These are phyloP conservation scores for Megaceryle torquata DNA, from an alignment of 2,113 vertebrate genomes.

Conservation along the genomic window DNA sequence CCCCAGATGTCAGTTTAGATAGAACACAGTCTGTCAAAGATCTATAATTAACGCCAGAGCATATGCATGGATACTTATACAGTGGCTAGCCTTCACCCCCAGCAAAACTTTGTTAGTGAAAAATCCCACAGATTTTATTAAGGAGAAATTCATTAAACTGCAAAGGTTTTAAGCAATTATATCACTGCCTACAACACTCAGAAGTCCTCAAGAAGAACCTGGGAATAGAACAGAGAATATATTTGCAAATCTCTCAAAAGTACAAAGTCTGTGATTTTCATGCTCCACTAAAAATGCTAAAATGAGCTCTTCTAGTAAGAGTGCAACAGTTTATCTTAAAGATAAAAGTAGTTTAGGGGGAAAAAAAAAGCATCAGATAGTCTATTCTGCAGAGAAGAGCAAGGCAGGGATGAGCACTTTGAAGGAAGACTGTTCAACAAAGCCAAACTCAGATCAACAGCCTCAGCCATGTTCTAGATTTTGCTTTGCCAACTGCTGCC, in stretches of 20 bases:
- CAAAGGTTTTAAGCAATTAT: not conserved
- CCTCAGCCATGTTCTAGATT: not conserved
- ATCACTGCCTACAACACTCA: not conserved
- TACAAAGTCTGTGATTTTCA: not conserved
- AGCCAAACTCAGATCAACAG: not conserved
- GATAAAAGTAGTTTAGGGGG: not conserved
- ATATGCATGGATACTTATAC: not conserved
- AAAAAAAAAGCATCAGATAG: not conserved
- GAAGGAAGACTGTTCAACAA: not conserved
- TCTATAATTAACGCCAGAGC: not conserved
- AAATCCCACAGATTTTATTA: not conserved
- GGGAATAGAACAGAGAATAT: not conserved
- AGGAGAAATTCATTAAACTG: not conserved
- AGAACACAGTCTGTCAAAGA: conserved; percentile 15
- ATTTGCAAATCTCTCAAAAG: not conserved
- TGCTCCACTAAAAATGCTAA: not conserved
- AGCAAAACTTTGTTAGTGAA: not conserved
- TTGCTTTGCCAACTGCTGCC: not conserved
- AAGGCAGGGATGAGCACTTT: not conserved
- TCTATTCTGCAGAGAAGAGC: not conserved
- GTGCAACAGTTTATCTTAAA: not conserved
- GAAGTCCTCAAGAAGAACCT: not conserved
- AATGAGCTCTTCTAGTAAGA: not conserved
- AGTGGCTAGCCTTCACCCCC: not conserved
- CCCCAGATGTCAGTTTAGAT: conserved; percentile 10